Percentiles rank a stretch among this genome's conserved stretches.
phyloP scores from a whole-genome alignment of 2,888 invertebrate genomes.

The Pomacea canaliculata region DNA sequence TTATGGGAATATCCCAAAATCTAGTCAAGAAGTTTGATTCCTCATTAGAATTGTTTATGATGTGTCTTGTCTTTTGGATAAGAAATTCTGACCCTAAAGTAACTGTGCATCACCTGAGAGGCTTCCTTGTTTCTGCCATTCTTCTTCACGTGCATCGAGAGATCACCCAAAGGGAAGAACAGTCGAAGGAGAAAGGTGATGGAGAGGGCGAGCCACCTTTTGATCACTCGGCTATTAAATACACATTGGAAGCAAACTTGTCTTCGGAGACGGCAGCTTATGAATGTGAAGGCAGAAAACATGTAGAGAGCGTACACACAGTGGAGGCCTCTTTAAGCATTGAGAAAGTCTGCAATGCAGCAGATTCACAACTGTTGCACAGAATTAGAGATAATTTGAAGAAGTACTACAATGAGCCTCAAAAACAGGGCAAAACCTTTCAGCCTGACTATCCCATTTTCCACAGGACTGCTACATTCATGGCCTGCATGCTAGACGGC shows the following conservation, averaged over 20 bases:
- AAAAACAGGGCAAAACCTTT: slow-evolving; percentile 38
- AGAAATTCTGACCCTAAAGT: slow-evolving; percentile 30
- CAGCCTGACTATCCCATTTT: slow-evolving; percentile 41
- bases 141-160: slow-evolving; percentile 23
- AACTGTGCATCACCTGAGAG: slow-evolving; percentile 31
- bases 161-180: slow-evolving; percentile 4
- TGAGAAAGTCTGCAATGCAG: slow-evolving; percentile 3
- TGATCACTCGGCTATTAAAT: neutral
- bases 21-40: slow-evolving; percentile 25
- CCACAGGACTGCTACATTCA: slow-evolving; percentile 67
- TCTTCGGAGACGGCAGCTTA: too few relatives aligned
- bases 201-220: neutral
- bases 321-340: slow-evolving; percentile 11
- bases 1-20: slow-evolving; percentile 12
- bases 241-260: too few relatives aligned
- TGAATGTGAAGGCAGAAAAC: neutral
- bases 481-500: slow-evolving; percentile 57
- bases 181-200: neutral
- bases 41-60: slow-evolving; percentile 27
- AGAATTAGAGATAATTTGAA: slow-evolving; percentile 33
- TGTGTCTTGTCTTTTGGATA: slow-evolving; percentile 31
- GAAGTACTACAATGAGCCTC: slow-evolving; percentile 39
- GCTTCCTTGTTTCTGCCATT: slow-evolving; percentile 40
- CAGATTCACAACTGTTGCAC: neutral
- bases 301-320: neutral